Evolutionary conservation across 2,113 vertebrate genomes (phyloP).

Genomic region (Ammodytes dubius): DNA sequence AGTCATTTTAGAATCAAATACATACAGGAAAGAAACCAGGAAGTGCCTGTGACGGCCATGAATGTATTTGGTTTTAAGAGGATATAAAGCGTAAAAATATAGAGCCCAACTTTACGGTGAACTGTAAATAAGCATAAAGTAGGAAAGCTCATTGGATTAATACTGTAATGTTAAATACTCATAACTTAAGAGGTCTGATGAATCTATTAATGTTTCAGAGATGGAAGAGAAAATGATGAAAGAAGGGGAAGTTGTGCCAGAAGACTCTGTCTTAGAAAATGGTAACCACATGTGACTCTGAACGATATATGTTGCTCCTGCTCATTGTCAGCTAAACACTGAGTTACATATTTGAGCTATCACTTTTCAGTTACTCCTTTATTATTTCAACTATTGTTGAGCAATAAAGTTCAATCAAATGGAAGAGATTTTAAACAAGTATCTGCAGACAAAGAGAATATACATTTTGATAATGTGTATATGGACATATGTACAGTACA

Average conservation of each 20-base stretch:
- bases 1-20: no score
- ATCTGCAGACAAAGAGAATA: no score
- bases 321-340: background rate
- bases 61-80: no score
- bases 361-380: background rate
- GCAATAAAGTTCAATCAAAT: background rate
- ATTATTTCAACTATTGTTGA: background rate
- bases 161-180: background rate
- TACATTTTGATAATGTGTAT: no score
- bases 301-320: background rate
- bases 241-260: background rate
- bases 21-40: no score
- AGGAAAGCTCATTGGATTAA: background rate
- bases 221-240: background rate
- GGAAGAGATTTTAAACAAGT: no score
- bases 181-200: background rate
- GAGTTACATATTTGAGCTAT: background rate
- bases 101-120: no score
- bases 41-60: no score
- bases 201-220: constrained; percentile 1
- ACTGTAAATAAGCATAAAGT: no score
- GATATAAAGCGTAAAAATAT: no score
- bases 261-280: background rate
- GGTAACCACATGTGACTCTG: background rate
- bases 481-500: no score